phyloP scores from a whole-genome alignment of 2,113 vertebrate genomes.

The Rana temporaria region DNA sequence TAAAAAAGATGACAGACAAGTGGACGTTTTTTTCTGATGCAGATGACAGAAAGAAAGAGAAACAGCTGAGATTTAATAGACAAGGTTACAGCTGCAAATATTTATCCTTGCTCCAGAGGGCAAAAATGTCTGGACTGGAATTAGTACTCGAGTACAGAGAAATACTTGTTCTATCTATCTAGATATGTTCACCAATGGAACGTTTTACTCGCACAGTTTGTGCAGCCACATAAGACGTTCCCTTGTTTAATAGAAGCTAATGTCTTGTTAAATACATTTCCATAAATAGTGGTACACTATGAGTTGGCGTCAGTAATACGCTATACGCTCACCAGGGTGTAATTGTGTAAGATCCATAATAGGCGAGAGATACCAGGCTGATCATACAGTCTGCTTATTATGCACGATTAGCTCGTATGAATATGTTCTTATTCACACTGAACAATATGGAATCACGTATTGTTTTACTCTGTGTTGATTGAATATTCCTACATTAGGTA shows the following conservation, averaged over 20 bases:
- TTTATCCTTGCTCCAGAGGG: slow-evolving; percentile 18
- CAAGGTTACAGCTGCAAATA: slow-evolving; percentile 28
- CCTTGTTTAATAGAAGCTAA: neutral
- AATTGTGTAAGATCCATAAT: too few relatives aligned
- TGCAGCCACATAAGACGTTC: neutral
- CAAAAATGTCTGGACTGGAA: neutral
- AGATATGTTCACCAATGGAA: slow-evolving; percentile 9
- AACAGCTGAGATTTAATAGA: slow-evolving; percentile 1
- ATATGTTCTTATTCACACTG: too few relatives aligned
- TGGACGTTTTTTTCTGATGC: neutral
- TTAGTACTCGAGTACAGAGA: neutral
- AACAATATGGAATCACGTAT: too few relatives aligned
- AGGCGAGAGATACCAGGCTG: too few relatives aligned
- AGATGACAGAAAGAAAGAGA: neutral
- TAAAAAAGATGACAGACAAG: neutral
- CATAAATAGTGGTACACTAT: neutral
- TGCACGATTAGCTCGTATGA: too few relatives aligned
- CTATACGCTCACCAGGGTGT: too few relatives aligned
- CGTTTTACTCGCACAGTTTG: neutral
- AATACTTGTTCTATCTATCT: slow-evolving; percentile 6
- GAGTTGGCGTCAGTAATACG: too few relatives aligned
- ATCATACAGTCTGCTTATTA: too few relatives aligned
- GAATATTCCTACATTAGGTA: too few relatives aligned
- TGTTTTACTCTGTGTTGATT: too few relatives aligned
- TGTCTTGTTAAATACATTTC: slow-evolving; percentile 11